Evolutionary conservation across 2,888 invertebrate genomes (phyloP), one percentile per base, ranked within the genome.

Genomic region (Scaptomyza reducta): DNA sequence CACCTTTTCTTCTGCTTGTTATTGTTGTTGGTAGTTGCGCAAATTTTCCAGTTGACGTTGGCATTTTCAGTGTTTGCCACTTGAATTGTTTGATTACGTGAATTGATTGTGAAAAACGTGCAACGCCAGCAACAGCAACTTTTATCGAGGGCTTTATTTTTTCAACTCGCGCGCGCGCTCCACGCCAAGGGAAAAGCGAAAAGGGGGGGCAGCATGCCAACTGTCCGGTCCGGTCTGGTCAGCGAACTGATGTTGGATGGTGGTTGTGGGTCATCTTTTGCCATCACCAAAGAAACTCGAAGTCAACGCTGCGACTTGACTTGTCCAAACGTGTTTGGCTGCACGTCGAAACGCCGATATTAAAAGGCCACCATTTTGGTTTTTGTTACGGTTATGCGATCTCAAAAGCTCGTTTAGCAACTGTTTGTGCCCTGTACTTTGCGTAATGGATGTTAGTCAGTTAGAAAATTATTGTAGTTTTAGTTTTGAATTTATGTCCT

Each of bases 21-120:
- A 58, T 41, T 59, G 35, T 44, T 65, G 61, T 50, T 77, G 73
- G 57, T 63, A 68, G 77, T 78, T 75, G 89, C 82, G 87, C 79
- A 82, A 77, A 82, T 87, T 86, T 84, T 89, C 86, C 87, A 81
- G 90, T 89, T 89, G 88, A 90, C 90, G 89, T 90, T 90, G 88
- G 89, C 90, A 89, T 77, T 87, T 90, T 89, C 89, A 79, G 88
- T 90, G 89, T 90, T 90, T 89, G 83, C 90, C 89, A 90, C 90
- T 90, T 89, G 87, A 90, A 89, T 90, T 90, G 90, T 90, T 90
- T 90, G 90, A 89, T 89, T 90, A 90, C 89, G 88, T 88, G 88
- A 81, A 89, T 84, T 88, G 89, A 80, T 88, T 89, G 87, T 79
- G 81, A 79, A 89, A 88, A 84, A 88, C 88, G 88, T 88, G 84